Evolutionary conservation across 2,888 invertebrate species (phyloP).

Genomic region (Iphiclides podalirius): DNA sequence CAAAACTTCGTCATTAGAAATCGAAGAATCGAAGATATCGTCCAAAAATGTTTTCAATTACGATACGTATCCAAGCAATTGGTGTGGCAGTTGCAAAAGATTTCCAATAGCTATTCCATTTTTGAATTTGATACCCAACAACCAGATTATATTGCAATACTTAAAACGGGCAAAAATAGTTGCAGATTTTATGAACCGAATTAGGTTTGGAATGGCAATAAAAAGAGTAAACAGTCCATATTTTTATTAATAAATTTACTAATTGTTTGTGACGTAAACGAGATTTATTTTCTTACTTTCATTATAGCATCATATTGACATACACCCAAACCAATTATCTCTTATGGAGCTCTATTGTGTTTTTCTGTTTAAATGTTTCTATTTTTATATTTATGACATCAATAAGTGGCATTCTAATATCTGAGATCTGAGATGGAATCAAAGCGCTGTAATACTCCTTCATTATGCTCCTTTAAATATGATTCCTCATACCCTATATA

Average conservation of each 20-base stretch:
- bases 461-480: too few species aligned
- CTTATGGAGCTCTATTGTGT: too few species aligned
- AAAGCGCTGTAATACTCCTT: not conserved
- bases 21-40: not conserved
- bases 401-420: too few species aligned
- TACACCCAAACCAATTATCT: too few species aligned
- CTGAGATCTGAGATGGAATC: not conserved
- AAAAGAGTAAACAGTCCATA: not conserved
- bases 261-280: too few species aligned
- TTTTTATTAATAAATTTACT: not conserved
- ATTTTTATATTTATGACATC: too few species aligned
- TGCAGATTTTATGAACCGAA: conserved; percentile 2
- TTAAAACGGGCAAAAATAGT: not conserved
- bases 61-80: not conserved
- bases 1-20: not conserved
- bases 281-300: too few species aligned
- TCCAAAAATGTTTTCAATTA: not conserved
- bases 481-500: too few species aligned
- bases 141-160: not conserved
- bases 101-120: not conserved
- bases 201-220: not conserved
- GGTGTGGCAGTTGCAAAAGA: conserved; percentile 11
- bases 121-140: not conserved
- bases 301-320: too few species aligned
- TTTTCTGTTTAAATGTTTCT: too few species aligned